Conservation (phyloP, 1,140 invertebrate species). For the Proales similis region DNA sequence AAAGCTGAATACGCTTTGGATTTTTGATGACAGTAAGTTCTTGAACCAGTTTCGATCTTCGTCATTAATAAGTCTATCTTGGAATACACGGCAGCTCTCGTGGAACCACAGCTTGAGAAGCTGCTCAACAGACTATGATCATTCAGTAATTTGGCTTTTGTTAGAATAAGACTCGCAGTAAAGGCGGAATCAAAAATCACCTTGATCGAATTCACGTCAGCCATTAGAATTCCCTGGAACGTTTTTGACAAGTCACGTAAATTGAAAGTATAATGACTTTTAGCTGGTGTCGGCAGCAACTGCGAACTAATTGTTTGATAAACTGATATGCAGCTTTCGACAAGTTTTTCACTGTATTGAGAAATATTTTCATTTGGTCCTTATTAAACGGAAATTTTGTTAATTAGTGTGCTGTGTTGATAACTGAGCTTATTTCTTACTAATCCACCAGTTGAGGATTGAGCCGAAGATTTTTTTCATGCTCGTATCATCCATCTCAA, state of each 20-base stretch:
- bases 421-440: conserved; percentile 44
- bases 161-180: background rate
- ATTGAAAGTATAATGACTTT: conserved; percentile 55
- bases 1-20: conserved; percentile 47
- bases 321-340: conserved; percentile 60
- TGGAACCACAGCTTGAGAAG: conserved; percentile 54
- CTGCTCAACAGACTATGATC: conserved; percentile 40
- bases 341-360: conserved; percentile 53
- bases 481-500: conserved; percentile 65
- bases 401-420: conserved; percentile 39
- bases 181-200: conserved; percentile 4
- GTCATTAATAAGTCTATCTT: conserved; percentile 54
- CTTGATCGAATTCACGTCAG: conserved; percentile 61
- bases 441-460: conserved; percentile 64
- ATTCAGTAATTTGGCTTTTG: background rate
- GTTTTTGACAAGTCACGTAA: conserved; percentile 53
- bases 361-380: conserved; percentile 40
- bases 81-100: conserved; percentile 53
- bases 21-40: conserved; percentile 46
- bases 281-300: conserved; percentile 52
- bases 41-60: conserved; percentile 52
- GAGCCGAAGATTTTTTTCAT: conserved; percentile 65
- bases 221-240: conserved; percentile 55
- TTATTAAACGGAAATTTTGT: conserved; percentile 9
- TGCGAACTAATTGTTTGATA: conserved; percentile 59